phyloP scores from a whole-genome alignment of 2,888 invertebrate genomes.

The Trichopria drosophilae region DNA sequence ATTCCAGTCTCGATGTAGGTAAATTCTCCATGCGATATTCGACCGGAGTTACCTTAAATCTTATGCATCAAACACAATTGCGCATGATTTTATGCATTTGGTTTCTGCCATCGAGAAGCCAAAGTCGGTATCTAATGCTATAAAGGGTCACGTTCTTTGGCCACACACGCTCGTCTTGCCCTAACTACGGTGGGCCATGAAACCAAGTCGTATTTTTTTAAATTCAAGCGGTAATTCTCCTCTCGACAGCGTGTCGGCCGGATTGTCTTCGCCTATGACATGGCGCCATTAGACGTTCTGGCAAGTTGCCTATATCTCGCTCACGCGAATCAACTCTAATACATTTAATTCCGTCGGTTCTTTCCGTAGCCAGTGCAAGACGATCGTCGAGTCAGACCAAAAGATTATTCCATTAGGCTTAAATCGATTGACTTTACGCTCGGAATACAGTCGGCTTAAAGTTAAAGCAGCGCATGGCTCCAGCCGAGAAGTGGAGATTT shows the following conservation, averaged over 20 bases:
- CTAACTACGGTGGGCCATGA: constrained; percentile 27
- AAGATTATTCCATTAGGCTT: too few species aligned
- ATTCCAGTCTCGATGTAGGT: constrained; percentile 36
- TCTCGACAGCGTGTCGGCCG: too few species aligned
- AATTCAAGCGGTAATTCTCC: constrained; percentile 25
- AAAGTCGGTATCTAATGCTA: constrained; percentile 26
- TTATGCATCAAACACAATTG: constrained; percentile 14
- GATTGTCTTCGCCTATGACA: constrained; percentile 29
- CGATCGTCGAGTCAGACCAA: too few species aligned
- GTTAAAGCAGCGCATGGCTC: constrained; percentile 32
- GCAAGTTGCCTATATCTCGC: constrained; percentile 31
- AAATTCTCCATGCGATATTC: constrained; percentile 42
- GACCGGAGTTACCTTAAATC: too few species aligned
- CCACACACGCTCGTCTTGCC: neutral
- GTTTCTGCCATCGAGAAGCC: constrained; percentile 31
- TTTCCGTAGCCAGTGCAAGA: too few species aligned
- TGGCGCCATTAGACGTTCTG: constrained; percentile 30
- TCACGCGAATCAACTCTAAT: constrained; percentile 31
- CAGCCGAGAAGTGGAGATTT: constrained; percentile 18
- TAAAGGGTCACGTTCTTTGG: constrained; percentile 28
- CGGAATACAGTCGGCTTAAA: too few species aligned
- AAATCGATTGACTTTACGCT: too few species aligned
- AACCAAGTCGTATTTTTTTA: constrained; percentile 20
- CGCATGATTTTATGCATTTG: constrained; percentile 24
- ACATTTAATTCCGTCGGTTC: constrained; percentile 25